A percentile compares a stretch with the other conserved stretches of the same genome.
Evolutionary conservation across 1,140 invertebrate genomes (phyloP).

Genomic region (Bombus sibiricus): DNA sequence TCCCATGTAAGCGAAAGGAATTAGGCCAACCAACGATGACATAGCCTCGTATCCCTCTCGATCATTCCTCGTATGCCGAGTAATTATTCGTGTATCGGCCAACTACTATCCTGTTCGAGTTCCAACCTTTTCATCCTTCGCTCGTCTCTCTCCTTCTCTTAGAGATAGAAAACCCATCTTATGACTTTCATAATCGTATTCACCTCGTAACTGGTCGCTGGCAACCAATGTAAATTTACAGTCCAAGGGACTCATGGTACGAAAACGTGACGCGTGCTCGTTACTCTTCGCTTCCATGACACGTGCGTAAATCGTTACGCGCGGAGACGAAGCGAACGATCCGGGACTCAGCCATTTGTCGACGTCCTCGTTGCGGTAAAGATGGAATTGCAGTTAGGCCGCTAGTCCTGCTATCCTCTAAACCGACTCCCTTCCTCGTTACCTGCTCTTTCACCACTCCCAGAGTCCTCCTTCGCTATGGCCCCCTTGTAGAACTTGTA

Average conservation of each 20-base stretch:
- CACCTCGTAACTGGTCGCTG: not conserved
- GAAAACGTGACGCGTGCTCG: slow-evolving; percentile 53
- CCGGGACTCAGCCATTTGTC: slow-evolving; percentile 35
- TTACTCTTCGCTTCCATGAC: slow-evolving; percentile 32
- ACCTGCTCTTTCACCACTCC: not conserved
- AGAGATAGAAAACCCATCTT: not conserved
- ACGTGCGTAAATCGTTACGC: slow-evolving; percentile 67
- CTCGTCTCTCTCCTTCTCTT: not conserved
- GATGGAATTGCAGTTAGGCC: slow-evolving; percentile 27
- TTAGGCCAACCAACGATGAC: slow-evolving; percentile 76
- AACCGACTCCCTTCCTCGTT: too few species aligned
- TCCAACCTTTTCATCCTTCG: not conserved
- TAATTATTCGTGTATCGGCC: slow-evolving; percentile 74
- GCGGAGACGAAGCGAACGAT: not conserved
- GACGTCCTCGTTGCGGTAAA: slow-evolving; percentile 43
- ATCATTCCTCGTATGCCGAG: slow-evolving; percentile 66
- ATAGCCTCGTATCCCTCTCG: slow-evolving; percentile 68
- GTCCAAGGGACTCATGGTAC: not conserved
- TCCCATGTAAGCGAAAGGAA: slow-evolving; percentile 69
- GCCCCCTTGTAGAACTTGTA: not conserved
- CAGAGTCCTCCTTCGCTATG: not conserved
- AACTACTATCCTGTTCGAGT: slow-evolving; percentile 2
- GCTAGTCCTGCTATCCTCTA: not conserved
- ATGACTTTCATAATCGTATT: not conserved
- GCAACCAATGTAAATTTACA: not conserved